phyloP scores from a whole-genome alignment of 2,888 invertebrate genomes.

The Clistopyga incitator region DNA sequence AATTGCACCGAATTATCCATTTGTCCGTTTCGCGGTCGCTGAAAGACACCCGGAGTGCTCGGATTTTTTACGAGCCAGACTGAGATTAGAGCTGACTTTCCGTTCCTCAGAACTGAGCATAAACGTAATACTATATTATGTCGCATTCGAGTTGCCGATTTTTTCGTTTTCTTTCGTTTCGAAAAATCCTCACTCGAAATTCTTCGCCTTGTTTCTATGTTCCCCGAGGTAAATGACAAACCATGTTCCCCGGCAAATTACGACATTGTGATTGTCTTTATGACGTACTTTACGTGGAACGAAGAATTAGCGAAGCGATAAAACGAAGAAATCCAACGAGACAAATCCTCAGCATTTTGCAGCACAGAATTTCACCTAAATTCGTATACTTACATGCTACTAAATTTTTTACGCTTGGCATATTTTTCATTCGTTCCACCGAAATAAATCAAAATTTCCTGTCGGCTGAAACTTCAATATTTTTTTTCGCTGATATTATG shows the following conservation, averaged over 20 bases:
- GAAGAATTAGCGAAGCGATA: constrained; percentile 74
- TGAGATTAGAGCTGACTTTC: constrained; percentile 52
- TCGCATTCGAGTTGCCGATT: constrained; percentile 8
- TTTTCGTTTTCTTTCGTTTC: constrained; percentile 18
- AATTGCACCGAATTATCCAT: constrained; percentile 75
- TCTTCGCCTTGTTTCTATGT: background rate
- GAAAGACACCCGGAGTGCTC: constrained; percentile 43
- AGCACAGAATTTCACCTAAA: constrained; percentile 41
- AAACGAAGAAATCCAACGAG: constrained; percentile 39
- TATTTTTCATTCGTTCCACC: constrained; percentile 14
- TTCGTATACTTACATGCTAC: constrained; percentile 49
- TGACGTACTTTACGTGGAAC: constrained; percentile 80
- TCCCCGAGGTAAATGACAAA: constrained; percentile 79
- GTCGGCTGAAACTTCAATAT: background rate
- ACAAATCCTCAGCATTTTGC: constrained; percentile 28
- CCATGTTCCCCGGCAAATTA: constrained; percentile 68
- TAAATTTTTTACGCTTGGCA: constrained; percentile 43
- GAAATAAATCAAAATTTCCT: background rate
- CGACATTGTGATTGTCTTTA: constrained; percentile 79
- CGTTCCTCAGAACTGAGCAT: constrained; percentile 50
- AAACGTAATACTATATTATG: constrained; percentile 51
- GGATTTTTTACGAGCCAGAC: constrained; percentile 62
- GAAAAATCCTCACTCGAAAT: background rate
- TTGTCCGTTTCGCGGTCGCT: constrained; percentile 58
- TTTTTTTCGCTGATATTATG: background rate